A percentile compares a stretch with the other conserved stretches of the same genome.
Conservation (phyloP, 2,888 invertebrate genomes). For the Ganaspis brasiliensis region DNA sequence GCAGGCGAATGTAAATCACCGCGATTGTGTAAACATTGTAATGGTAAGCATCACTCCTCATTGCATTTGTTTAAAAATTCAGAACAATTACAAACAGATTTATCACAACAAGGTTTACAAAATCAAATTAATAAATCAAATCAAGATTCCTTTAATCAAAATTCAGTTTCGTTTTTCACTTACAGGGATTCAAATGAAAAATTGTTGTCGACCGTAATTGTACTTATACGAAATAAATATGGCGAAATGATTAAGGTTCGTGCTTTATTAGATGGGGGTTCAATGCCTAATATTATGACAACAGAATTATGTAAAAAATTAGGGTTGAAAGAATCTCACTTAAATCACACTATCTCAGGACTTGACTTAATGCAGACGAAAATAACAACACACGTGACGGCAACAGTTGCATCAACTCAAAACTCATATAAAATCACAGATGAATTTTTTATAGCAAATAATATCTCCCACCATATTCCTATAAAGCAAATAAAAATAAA, state of each 20-base stretch:
- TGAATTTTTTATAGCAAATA: background rate
- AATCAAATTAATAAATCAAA: background rate
- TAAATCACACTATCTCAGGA: background rate
- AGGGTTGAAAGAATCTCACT: background rate
- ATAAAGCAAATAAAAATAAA: background rate
- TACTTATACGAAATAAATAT: background rate
- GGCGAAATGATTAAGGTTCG: background rate
- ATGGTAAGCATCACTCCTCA: background rate
- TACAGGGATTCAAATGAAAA: conserved; percentile 29
- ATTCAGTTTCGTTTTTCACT: background rate
- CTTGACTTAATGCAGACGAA: background rate
- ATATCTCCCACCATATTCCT: background rate
- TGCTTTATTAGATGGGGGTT: background rate
- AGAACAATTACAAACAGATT: too few species aligned
- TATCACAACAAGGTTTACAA: background rate
- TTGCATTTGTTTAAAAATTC: background rate
- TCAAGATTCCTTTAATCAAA: too few species aligned
- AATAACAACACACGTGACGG: background rate
- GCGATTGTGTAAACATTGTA: background rate
- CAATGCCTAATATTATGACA: background rate
- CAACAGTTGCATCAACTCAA: background rate
- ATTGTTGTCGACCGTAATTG: background rate
- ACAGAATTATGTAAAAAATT: background rate
- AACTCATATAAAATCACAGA: background rate
- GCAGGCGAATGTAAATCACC: background rate